Conservation (phyloP, 2,797 vertebrate species). For the Mormyrops attenuatus region DNA sequence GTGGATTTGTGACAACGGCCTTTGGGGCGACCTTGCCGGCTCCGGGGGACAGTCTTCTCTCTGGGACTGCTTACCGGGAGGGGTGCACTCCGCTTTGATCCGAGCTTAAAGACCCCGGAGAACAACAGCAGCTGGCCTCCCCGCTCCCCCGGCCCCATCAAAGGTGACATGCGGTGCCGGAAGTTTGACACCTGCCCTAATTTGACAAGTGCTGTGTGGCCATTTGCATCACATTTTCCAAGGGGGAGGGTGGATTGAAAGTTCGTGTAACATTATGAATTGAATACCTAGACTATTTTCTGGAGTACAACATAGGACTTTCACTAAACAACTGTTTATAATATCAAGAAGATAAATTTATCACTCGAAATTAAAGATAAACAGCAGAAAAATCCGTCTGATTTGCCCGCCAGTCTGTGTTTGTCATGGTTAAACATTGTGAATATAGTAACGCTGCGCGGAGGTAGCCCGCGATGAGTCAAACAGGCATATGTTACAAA, state of each 20-base stretch:
- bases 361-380: conserved; percentile 3
- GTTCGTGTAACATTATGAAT: not conserved
- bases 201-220: not conserved
- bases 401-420: conserved; percentile 9
- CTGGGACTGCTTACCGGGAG: not conserved
- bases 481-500: not conserved
- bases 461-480: not conserved
- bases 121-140: not conserved
- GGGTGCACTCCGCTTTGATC: not conserved
- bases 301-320: not conserved
- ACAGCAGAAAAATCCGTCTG: not conserved
- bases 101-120: not conserved
- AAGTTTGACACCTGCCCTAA: not conserved
- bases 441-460: not conserved
- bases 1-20: not conserved
- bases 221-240: not conserved
- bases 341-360: conserved; percentile 9
- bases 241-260: not conserved
- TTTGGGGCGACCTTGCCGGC: not conserved
- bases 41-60: conserved; percentile 2
- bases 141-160: not conserved
- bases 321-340: conserved; percentile 5
- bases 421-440: conserved; percentile 4
- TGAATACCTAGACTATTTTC: not conserved
- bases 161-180: conserved; percentile 10